Evolutionary conservation across 64 coral and sea anemone species (phyloP), one percentile per base, ranked within the genome.

Genomic region (Cladopsammia gracilis): DNA sequence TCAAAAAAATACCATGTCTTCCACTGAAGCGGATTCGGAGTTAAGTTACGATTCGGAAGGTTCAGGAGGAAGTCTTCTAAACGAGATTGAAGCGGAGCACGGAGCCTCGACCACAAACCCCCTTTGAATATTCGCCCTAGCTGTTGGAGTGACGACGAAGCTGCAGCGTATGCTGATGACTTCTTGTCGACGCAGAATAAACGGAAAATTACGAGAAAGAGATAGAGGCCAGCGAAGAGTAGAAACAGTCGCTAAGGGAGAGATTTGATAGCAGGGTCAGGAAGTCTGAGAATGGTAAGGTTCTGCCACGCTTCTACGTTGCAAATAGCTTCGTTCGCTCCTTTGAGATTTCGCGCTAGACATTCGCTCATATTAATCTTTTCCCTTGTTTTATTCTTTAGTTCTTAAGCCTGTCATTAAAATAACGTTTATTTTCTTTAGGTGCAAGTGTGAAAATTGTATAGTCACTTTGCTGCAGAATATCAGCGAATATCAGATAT

Each of bases 391-490:
- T 48, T 9, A 11, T 49, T 48, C 10, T 20, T 0, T 19, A 19
- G 4, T 82, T 82, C 43, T 58, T 83, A 34, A 83, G 19, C 4
- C 8, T 62, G 25, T 16, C n/a, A 59, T 62, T 83, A 22, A 78
- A 49, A 78, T 16, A 76, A 23, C 13, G 60, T 34, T 89, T 34
- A 13, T 72, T 48, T 62, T 45, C 43, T 20, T 19, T 89, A 87
- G 91, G 91, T 93, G 82, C 83, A 77, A 76, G 59, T 93, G 83
- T 79, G 71, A 62, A 16, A 93, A 87, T 52, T 93, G 71, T 60
- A 34, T 78, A 4, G 69, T 43, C 42, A 25, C 1, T 42, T 62
- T 70, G 25, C 24, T 93, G 19, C 56, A 75, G 20, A 87, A 93
- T 66, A 87, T 93, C 16, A 87, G 73, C 47, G 90, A 92, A 70